Evolutionary conservation across 2,797 vertebrate genomes (phyloP), one percentile per base, ranked within the genome.

Genomic region (Podarcis lilfordi): DNA sequence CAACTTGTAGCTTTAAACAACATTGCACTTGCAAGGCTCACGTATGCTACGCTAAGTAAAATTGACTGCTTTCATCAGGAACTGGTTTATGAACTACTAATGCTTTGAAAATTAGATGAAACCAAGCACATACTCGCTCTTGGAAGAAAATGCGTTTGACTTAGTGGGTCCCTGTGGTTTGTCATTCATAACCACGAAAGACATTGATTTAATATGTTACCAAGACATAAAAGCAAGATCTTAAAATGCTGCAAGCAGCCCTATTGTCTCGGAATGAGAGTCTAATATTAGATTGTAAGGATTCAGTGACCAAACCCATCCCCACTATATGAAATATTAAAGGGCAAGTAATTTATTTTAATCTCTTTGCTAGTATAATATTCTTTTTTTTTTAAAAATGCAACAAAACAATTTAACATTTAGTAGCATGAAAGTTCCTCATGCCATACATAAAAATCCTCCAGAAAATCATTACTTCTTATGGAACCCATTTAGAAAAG

Each of bases 21-120:
- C 35, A 32, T 64, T 64, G 35, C 61, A 83, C 6, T 85, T 90
- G n/a, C 45, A 71, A 21, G 11, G 78, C 11, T 55, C 82, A 40
- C 2, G 0, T 87, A 81, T 61, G 55, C 87, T 80, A 27, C 71
- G 59, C 55, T 83, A 55, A 21, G 27, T 8, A 3, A 86, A 93
- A 71, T 7, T 83, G 82, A 87, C 77, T 86, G 68, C 78, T 94
- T 94, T 92, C 80, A 92, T 86, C 69, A 0, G 55, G 76, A 89
- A 89, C 85, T 93, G 78, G 40, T 94, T 94, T 95, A 96, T 88
- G 88, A 92, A 95, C 92, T 90, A 61, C 74, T 94, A 94, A 95
- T 82, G 89, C 91, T 91, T 94, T 92, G 88, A 95, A 94, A 96
- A 91, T 80, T 17, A 68, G 80, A 93, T 86, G 79, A 93, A 94